Evolutionary conservation across 2,113 vertebrate species (phyloP).

Genomic region (Lepus europaeus): DNA sequence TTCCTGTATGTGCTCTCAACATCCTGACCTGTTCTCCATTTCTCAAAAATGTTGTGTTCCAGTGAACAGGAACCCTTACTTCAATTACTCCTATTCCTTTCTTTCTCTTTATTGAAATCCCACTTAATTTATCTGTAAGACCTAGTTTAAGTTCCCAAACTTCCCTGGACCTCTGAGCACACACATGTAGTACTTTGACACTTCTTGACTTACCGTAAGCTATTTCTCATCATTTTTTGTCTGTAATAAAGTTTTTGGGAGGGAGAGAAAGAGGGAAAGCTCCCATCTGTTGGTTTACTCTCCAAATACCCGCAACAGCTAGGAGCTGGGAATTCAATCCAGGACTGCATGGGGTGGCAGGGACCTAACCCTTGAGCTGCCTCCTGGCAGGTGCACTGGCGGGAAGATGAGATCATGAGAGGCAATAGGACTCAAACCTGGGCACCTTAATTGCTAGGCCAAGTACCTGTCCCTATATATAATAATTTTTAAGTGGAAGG

Average conservation of each 20-base stretch:
- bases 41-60: conserved; percentile 30
- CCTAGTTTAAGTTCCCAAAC: neutral
- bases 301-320: too few species aligned
- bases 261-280: too few species aligned
- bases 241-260: neutral
- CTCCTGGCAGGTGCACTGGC: too few species aligned
- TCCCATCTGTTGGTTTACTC: too few species aligned
- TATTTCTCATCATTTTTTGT: neutral
- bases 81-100: neutral
- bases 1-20: neutral
- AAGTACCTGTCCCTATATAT: too few species aligned
- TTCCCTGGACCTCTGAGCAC: neutral
- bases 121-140: neutral
- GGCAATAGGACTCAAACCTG: too few species aligned
- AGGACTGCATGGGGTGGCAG: too few species aligned
- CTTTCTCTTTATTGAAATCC: neutral
- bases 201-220: neutral
- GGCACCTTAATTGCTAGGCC: too few species aligned
- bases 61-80: neutral
- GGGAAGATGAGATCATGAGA: too few species aligned
- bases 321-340: too few species aligned
- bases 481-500: neutral
- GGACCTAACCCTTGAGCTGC: too few species aligned
- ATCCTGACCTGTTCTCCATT: neutral
- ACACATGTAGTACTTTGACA: neutral